Percentiles rank a stretch among this genome's conserved stretches.
Conservation (phyloP, 2,888 invertebrate species). For the Acanthococcus lagerstroemiae region DNA sequence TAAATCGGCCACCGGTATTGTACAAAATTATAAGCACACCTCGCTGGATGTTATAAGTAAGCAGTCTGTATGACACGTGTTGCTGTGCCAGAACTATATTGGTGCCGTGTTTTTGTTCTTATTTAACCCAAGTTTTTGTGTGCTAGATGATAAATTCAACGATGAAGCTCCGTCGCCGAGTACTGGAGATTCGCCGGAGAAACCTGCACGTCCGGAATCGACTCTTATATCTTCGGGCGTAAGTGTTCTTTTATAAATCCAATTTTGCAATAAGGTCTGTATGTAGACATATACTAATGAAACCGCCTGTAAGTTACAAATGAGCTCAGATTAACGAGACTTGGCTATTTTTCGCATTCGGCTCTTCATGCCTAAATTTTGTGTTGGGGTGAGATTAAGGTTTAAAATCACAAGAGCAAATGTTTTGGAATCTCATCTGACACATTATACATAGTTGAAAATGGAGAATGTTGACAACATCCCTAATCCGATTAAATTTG, state of each 20-base stretch:
- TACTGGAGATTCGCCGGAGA: conserved; percentile 43
- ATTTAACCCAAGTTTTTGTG: too few species aligned
- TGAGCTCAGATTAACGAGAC: too few species aligned
- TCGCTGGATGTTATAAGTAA: conserved; percentile 17
- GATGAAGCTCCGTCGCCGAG: conserved; percentile 42
- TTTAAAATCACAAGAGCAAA: too few species aligned
- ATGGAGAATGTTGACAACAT: too few species aligned
- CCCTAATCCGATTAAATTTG: too few species aligned
- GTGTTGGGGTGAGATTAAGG: too few species aligned
- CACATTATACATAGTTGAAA: too few species aligned
- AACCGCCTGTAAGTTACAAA: not conserved
- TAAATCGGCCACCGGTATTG: conserved; percentile 15
- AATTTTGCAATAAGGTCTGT: not conserved
- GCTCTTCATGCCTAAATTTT: too few species aligned
- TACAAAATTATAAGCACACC: conserved; percentile 10
- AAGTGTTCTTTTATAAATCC: conserved; percentile 31
- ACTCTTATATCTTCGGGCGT: conserved; percentile 42
- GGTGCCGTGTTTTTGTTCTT: too few species aligned
- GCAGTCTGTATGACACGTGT: not conserved
- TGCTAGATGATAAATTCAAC: conserved; percentile 11
- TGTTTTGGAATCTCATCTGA: too few species aligned
- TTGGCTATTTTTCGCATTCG: too few species aligned
- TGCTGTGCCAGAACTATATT: not conserved
- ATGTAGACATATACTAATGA: conserved; percentile 1
- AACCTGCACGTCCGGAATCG: conserved; percentile 44